phyloP scores from a whole-genome alignment of 1,140 invertebrate species.

The Drepana arcuata region DNA sequence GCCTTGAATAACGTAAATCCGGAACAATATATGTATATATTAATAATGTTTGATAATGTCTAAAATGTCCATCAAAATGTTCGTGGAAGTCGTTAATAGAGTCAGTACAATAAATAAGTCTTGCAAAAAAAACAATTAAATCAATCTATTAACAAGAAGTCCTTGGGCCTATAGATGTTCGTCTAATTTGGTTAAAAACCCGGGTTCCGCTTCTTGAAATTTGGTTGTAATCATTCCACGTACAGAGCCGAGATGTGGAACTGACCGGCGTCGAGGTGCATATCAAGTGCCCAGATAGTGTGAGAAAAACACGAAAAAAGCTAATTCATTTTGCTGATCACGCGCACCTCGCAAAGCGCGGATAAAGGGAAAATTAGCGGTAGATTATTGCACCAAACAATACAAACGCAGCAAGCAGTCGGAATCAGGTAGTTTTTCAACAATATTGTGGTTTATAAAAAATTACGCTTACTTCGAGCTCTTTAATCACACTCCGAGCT shows the following conservation, averaged over 20 bases:
- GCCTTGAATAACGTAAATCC: background rate
- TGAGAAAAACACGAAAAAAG: conserved; percentile 44
- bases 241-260: conserved; percentile 31
- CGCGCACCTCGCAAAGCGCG: conserved; percentile 12
- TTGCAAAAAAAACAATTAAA: conserved; percentile 36
- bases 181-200: conserved; percentile 33
- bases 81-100: too few relatives aligned
- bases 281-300: conserved; percentile 31
- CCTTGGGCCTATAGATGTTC: conserved; percentile 36
- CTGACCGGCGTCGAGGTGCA: conserved; percentile 17
- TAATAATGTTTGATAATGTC: background rate
- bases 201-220: conserved; percentile 43
- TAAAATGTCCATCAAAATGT: background rate
- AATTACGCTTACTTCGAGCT: background rate
- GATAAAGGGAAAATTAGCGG: conserved; percentile 37
- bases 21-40: background rate
- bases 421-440: background rate
- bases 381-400: too few relatives aligned
- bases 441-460: background rate
- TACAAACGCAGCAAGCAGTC: background rate
- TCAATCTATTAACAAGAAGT: conserved; percentile 31
- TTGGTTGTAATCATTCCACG: conserved; percentile 33
- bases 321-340: conserved; percentile 22
- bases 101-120: conserved; percentile 14
- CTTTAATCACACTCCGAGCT: background rate